Percentiles rank a stretch among this genome's conserved stretches.
Conservation (phyloP, 1,140 invertebrate genomes). For the Tetramorium simillimum region DNA sequence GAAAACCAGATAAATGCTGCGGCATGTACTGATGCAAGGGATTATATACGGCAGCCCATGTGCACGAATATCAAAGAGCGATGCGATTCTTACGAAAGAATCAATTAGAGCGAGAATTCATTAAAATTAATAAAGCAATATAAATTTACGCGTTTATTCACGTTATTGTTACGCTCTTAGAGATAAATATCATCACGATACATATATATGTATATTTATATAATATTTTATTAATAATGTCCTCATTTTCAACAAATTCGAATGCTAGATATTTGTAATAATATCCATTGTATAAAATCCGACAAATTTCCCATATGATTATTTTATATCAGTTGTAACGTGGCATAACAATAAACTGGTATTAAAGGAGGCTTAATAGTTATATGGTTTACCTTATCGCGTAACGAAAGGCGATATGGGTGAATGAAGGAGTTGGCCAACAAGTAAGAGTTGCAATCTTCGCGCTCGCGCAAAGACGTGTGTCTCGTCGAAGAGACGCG, state of each 20-base stretch:
- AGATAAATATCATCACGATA: not conserved
- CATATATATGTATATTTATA: not conserved
- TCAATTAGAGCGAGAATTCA: not conserved
- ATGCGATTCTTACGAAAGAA: not conserved
- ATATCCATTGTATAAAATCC: not conserved
- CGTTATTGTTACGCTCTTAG: not conserved
- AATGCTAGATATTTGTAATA: not conserved
- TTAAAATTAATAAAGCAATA: slow-evolving; percentile 13
- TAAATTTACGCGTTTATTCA: not conserved
- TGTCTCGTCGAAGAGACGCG: slow-evolving; percentile 50
- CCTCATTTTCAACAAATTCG: not conserved
- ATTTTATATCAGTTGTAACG: not conserved
- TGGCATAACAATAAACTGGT: not conserved
- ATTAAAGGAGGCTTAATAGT: not conserved
- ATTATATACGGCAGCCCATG: not conserved
- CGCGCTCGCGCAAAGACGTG: not conserved
- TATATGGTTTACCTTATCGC: not conserved
- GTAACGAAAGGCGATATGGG: slow-evolving; percentile 13
- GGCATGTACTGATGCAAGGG: not conserved
- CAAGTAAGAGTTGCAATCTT: slow-evolving; percentile 7
- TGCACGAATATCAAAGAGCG: not conserved
- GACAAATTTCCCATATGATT: not conserved
- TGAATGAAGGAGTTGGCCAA: slow-evolving; percentile 42
- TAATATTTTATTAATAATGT: not conserved
- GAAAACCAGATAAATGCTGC: slow-evolving; percentile 22